phyloP scores from a whole-genome alignment of 2,888 invertebrate genomes.

The Drosophila lacicola region DNA sequence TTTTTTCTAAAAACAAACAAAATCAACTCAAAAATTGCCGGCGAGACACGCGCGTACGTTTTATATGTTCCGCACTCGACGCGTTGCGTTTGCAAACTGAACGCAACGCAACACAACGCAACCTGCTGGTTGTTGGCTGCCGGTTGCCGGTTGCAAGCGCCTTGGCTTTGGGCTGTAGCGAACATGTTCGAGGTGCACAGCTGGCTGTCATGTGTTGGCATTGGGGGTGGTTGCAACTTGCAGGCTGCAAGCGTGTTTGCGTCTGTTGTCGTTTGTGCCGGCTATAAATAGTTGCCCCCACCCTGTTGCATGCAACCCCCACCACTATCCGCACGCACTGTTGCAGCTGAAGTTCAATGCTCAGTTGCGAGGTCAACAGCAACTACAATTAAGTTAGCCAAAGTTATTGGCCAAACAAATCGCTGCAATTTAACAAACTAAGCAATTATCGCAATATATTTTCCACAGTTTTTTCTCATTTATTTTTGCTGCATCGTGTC shows the following conservation, averaged over 20 bases:
- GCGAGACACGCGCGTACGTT: constrained; percentile 19
- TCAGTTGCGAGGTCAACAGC: constrained; percentile 50
- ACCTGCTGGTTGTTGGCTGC: constrained; percentile 12
- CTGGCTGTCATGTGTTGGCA: constrained; percentile 10
- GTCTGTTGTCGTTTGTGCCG: constrained; percentile 10
- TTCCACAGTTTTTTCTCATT: constrained; percentile 3
- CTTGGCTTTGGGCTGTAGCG: background rate
- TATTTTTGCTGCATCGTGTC: constrained; percentile 42
- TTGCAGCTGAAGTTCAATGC: constrained; percentile 63
- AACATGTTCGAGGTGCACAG: constrained; percentile 33
- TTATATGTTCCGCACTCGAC: constrained; percentile 39
- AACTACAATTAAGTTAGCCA: constrained; percentile 61
- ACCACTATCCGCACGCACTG: background rate
- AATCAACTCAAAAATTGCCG: constrained; percentile 45
- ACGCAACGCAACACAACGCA: constrained; percentile 3
- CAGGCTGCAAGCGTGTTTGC: constrained; percentile 8
- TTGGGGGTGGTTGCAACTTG: constrained; percentile 15
- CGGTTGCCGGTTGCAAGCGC: background rate
- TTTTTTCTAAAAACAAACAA: constrained; percentile 49
- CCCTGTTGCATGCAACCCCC: constrained; percentile 13
- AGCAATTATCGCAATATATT: constrained; percentile 70
- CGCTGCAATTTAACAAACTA: constrained; percentile 65
- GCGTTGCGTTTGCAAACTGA: constrained; percentile 45
- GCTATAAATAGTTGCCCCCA: constrained; percentile 54
- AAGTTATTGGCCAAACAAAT: constrained; percentile 70